Conservation (phyloP, 2,888 invertebrate genomes). For the Monoplex corrugatus region DNA sequence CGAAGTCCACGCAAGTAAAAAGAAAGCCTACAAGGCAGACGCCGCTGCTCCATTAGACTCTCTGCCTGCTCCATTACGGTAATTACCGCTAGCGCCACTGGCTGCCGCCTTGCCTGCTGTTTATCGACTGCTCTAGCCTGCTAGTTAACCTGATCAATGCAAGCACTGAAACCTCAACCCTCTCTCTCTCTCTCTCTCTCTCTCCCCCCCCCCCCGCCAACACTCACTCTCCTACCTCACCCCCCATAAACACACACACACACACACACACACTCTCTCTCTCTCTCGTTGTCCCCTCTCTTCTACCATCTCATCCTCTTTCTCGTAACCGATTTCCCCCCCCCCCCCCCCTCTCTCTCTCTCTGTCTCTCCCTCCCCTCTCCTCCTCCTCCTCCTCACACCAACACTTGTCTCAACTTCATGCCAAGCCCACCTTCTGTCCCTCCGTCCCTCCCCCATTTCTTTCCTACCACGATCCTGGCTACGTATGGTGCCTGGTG, state of each 20-base stretch:
- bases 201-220: background rate
- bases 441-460: background rate
- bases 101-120: slow-evolving; percentile 19
- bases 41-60: slow-evolving; percentile 42
- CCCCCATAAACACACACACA: no score
- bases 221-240: background rate
- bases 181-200: background rate
- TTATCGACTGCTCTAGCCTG: slow-evolving; percentile 41
- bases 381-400: background rate
- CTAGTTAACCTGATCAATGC: slow-evolving; percentile 45
- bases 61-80: slow-evolving; percentile 47
- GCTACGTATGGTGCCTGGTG: no score
- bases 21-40: no score
- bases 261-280: background rate
- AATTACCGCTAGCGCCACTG: slow-evolving; percentile 43
- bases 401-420: background rate
- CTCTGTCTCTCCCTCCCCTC: background rate
- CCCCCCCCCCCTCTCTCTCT: background rate
- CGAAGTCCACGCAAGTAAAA: no score
- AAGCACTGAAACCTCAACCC: background rate
- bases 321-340: background rate
- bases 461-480: background rate
- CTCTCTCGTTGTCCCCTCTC: background rate
- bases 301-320: background rate
- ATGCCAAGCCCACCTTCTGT: background rate